These are phyloP conservation scores for Pipra filicauda DNA, from an alignment of 2,113 vertebrate genomes.

Conservation along the genomic window DNA sequence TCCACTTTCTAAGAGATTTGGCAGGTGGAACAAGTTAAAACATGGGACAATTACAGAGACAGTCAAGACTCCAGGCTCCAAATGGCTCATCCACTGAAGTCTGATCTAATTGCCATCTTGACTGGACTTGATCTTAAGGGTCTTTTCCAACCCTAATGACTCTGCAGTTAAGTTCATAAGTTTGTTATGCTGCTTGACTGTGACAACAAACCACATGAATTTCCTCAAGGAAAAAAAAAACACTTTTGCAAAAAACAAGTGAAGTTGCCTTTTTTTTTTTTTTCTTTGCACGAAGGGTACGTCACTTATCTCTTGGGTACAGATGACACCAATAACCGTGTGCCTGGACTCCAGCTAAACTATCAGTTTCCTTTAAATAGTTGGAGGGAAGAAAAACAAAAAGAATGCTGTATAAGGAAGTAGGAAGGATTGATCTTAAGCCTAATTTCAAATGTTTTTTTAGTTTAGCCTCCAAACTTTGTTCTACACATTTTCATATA, in stretches of 20 bases:
- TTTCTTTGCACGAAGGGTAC: not conserved
- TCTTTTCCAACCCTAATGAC: not conserved
- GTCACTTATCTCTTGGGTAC: slow-evolving; percentile 49
- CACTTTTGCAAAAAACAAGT: not conserved
- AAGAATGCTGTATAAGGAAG: not conserved
- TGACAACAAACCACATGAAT: not conserved
- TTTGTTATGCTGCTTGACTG: not conserved
- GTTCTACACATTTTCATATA: not conserved
- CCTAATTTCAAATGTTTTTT: not conserved
- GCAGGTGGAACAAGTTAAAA: not conserved
- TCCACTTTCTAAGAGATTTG: not conserved
- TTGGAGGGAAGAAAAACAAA: not conserved
- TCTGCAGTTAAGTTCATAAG: not conserved
- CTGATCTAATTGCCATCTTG: not conserved
- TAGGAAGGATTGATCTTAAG: not conserved
- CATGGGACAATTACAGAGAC: not conserved
- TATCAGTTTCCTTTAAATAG: not conserved
- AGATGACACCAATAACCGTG: slow-evolving; percentile 19
- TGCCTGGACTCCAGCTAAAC: not conserved
- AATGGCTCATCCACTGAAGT: not conserved
- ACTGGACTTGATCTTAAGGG: not conserved
- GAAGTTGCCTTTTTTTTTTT: not conserved
- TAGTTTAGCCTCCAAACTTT: not conserved
- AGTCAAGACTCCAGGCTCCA: not conserved
- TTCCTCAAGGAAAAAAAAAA: not conserved